phyloP scores from a whole-genome alignment of 1,140 invertebrate species.

The Harlomillsia oculata region DNA sequence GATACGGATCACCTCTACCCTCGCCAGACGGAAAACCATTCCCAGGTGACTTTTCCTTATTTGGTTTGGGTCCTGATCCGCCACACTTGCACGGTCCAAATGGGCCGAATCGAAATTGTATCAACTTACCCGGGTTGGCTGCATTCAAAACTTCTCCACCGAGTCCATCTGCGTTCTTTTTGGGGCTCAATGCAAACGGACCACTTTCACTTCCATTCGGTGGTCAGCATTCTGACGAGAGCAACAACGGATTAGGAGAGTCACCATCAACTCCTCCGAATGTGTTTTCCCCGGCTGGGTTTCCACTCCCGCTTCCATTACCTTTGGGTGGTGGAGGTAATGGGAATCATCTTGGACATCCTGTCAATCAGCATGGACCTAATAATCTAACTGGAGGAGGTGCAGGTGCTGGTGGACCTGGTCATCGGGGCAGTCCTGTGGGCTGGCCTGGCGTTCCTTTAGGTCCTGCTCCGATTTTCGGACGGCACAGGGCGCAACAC shows the following conservation, averaged over 20 bases:
- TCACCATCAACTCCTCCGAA: slow-evolving; percentile 11
- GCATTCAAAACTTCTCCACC: slow-evolving; percentile 15
- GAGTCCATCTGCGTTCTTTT: slow-evolving; percentile 10
- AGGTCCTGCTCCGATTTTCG: slow-evolving; percentile 31
- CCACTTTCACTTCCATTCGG: not conserved
- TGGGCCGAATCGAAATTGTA: slow-evolving; percentile 1
- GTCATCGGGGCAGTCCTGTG: slow-evolving; percentile 4
- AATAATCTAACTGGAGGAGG: too few species aligned
- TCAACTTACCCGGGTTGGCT: not conserved
- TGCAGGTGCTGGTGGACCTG: too few species aligned
- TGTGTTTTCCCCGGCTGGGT: slow-evolving; percentile 17
- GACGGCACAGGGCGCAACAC: slow-evolving; percentile 56
- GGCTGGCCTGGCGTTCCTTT: slow-evolving; percentile 29
- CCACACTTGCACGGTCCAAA: not conserved
- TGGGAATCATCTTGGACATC: slow-evolving; percentile 8
- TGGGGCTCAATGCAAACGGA: slow-evolving; percentile 3
- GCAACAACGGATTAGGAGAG: slow-evolving; percentile 16
- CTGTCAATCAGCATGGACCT: slow-evolving; percentile 26
- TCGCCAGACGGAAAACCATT: not conserved
- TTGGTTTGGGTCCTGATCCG: not conserved
- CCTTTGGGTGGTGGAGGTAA: slow-evolving; percentile 5
- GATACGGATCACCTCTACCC: not conserved
- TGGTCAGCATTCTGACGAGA: slow-evolving; percentile 13
- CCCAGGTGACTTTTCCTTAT: slow-evolving; percentile 6
- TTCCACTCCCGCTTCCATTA: slow-evolving; percentile 6